Evolutionary conservation across 2,797 vertebrate genomes (phyloP).

Genomic region (Hypotaenidia philippensis): DNA sequence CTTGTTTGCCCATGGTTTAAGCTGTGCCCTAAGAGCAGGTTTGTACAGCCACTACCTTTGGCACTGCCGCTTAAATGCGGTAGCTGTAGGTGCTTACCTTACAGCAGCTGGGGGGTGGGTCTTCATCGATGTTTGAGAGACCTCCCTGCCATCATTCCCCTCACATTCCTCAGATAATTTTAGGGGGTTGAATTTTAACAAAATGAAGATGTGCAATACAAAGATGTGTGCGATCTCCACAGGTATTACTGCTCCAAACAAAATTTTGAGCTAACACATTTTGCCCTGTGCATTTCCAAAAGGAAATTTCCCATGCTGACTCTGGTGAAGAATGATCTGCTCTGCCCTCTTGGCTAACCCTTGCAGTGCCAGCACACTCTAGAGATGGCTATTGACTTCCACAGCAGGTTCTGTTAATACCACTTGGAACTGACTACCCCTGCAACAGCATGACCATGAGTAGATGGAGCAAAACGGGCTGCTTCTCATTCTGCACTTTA

Average conservation of each 20-base stretch:
- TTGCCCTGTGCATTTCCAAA: neutral
- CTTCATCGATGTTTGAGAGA: neutral
- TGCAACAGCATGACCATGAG: neutral
- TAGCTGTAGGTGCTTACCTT: neutral
- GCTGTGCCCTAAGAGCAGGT: neutral
- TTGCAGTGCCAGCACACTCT: neutral
- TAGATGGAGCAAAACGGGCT: neutral
- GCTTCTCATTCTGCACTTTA: neutral
- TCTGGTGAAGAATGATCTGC: neutral
- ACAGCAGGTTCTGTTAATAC: neutral
- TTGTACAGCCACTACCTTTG: neutral
- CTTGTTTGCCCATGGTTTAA: neutral
- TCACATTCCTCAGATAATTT: neutral
- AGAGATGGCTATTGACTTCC: neutral
- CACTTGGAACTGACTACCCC: neutral
- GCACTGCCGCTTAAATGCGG: neutral
- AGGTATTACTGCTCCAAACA: neutral
- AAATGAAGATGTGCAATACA: neutral
- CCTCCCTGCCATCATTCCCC: neutral
- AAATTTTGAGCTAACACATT: neutral
- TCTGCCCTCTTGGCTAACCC: neutral
- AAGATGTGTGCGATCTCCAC: neutral
- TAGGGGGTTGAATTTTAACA: neutral
- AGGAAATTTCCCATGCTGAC: neutral
- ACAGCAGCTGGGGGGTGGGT: neutral